Evolutionary conservation across 2,113 vertebrate species (phyloP).

Genomic region (Ptilonorhynchus violaceus): DNA sequence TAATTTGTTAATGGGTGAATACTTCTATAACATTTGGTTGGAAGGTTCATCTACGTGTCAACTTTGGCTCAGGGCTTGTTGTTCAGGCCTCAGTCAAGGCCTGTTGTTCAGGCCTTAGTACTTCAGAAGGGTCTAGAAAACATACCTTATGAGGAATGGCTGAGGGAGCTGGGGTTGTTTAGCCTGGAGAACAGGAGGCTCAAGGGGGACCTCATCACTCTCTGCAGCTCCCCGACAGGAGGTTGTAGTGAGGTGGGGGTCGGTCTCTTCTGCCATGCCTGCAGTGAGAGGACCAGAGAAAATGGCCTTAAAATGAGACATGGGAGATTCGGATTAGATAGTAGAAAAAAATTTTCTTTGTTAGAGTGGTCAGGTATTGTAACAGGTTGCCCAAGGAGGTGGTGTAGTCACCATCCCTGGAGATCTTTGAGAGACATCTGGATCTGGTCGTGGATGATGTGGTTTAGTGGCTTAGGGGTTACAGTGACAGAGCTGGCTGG

Average conservation of each 20-base stretch:
- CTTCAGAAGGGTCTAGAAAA: not conserved
- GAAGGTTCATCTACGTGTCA: no score
- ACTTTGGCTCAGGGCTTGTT: no score
- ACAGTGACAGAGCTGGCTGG: not conserved
- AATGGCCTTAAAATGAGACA: not conserved
- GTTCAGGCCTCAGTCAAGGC: no score
- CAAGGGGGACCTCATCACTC: rapidly evolving
- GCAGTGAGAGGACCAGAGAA: not conserved
- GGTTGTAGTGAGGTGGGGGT: not conserved
- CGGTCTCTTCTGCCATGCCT: not conserved
- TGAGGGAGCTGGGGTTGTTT: not conserved
- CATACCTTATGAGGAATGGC: not conserved
- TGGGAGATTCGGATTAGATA: not conserved
- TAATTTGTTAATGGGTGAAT: no score
- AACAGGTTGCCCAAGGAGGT: not conserved
- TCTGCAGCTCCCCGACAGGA: not conserved
- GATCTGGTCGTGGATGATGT: rapidly evolving
- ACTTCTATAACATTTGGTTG: no score
- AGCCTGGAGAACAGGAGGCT: not conserved
- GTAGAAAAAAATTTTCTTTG: not conserved
- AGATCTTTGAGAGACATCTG: not conserved
- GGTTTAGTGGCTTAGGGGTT: not conserved
- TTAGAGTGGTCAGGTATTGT: not conserved
- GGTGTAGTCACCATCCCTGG: no score
- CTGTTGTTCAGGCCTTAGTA: no score